A percentile compares a stretch with the other conserved stretches of the same genome.
phyloP scores from a whole-genome alignment of 2,797 vertebrate genomes.

The Pipistrellus kuhlii region DNA sequence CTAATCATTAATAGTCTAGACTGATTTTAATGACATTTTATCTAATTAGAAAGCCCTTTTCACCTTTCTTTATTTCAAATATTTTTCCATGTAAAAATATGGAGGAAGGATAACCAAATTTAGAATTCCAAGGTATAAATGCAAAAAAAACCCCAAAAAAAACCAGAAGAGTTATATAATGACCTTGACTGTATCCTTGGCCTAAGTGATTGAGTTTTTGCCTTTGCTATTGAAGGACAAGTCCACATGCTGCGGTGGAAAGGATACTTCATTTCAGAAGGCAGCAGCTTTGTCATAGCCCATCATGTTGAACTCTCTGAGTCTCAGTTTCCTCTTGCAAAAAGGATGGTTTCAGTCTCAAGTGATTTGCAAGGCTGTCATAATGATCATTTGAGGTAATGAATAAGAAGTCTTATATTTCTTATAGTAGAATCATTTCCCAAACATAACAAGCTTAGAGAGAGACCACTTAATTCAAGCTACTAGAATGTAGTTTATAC shows the following conservation, averaged over 20 bases:
- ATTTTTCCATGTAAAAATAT: conserved; percentile 30
- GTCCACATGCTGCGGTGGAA: not conserved
- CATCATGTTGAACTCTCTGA: not conserved
- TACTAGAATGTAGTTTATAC: not conserved
- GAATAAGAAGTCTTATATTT: conserved; percentile 32
- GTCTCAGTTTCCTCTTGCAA: not conserved
- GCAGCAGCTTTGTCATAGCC: not conserved
- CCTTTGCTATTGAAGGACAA: not conserved
- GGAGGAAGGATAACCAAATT: conserved; percentile 2
- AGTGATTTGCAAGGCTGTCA: not conserved
- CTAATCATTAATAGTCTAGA: not conserved
- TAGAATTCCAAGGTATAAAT: not conserved
- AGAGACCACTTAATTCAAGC: not conserved
- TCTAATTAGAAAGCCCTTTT: not conserved
- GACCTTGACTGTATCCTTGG: not conserved
- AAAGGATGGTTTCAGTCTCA: not conserved
- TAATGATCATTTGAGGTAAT: not conserved
- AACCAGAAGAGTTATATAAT: not conserved
- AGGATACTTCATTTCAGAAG: not conserved
- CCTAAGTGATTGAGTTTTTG: not conserved
- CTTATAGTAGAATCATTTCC: conserved; percentile 25
- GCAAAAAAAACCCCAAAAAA: not conserved
- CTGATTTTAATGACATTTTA: conserved; percentile 5
- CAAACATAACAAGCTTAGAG: conserved; percentile 31
- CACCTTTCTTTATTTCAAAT: conserved; percentile 50